These are phyloP conservation scores for Drosophila funebris DNA, from an alignment of 1,140 invertebrate species.

Conservation along the genomic window DNA sequence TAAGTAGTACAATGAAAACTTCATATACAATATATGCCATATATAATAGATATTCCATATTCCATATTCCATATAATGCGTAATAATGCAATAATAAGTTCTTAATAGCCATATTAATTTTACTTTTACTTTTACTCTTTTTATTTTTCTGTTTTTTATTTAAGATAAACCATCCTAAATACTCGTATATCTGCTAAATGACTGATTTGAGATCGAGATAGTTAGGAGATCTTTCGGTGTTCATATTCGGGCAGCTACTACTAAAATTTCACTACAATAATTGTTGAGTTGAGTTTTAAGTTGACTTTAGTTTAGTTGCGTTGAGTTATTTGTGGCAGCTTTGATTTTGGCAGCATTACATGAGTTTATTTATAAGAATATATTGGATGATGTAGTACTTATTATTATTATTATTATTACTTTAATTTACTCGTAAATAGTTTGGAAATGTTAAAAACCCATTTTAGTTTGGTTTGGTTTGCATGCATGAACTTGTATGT, in stretches of 20 bases:
- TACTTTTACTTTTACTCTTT: neutral
- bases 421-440: conserved; percentile 25
- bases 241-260: conserved; percentile 29
- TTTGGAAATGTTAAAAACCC: conserved; percentile 55
- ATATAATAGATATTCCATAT: conserved; percentile 71
- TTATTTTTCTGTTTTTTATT: neutral
- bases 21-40: conserved; percentile 76
- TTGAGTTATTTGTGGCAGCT: conserved; percentile 61
- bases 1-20: conserved; percentile 80
- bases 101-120: conserved; percentile 58
- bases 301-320: conserved; percentile 17
- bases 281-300: conserved; percentile 15
- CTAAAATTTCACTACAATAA: conserved; percentile 59
- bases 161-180: conserved; percentile 47
- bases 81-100: conserved; percentile 77
- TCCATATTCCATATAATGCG: conserved; percentile 64
- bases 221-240: conserved; percentile 32
- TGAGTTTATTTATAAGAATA: conserved; percentile 46
- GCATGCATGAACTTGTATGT: conserved; percentile 62
- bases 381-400: conserved; percentile 30
- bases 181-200: conserved; percentile 30
- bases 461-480: conserved; percentile 38
- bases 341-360: conserved; percentile 66
- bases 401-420: conserved; percentile 37
- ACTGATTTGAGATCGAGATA: too few species aligned